Base-by-base conservation (phyloP, 2,888 invertebrate species). In the Halictus ligatus region DNA sequence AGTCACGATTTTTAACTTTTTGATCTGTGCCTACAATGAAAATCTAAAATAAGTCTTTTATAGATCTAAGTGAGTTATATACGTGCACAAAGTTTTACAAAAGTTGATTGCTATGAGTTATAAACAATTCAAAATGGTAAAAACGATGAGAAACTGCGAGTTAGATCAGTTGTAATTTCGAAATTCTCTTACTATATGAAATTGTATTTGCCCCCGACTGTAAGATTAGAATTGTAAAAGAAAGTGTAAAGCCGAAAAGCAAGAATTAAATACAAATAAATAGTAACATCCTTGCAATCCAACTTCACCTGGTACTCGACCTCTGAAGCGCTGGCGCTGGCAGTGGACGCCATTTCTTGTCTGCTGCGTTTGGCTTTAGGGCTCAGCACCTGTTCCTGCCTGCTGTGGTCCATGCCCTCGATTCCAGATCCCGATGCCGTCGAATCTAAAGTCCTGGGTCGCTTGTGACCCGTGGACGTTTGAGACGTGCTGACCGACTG, bases 401-500 rank as follows among this genome's bases (percentile, higher is more conserved):
- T 90, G 43, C 91, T 89, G 25, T 93, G 93, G 60, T 95, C 95
- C 3, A 93, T 85, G 35, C 93, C 89, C 81, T 95, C 95, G 1
- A 93, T 91, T 29, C 92, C 93, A 0, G 94, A 94, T 6, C 92
- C 94, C 0, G 94, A 93, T 0, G 93, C 93, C 0, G 94, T 91
- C 0, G 94, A 93, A 74, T 95, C 94, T 6, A 94, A 82, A 10
- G 89, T 96, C 50, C 97, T 95, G 18, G 96, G 96, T 25, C 97
- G 95, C 92, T 97, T 97, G 76, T 96, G 96, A 1, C 96, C 96
- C 0, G 92, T 93, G 0, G 95, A 93, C 0, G 96, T 96, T 92
- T 97, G 97, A 0, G 97, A 96, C 0, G 97, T 97, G 60, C 97
- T 97, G 0, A 97, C 97, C 7, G 97, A 97, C 91, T 96, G 97